A percentile compares a stretch with the other conserved stretches of the same genome.
phyloP scores from a whole-genome alignment of 2,113 vertebrate species.

The Psephotus haematonotus region DNA sequence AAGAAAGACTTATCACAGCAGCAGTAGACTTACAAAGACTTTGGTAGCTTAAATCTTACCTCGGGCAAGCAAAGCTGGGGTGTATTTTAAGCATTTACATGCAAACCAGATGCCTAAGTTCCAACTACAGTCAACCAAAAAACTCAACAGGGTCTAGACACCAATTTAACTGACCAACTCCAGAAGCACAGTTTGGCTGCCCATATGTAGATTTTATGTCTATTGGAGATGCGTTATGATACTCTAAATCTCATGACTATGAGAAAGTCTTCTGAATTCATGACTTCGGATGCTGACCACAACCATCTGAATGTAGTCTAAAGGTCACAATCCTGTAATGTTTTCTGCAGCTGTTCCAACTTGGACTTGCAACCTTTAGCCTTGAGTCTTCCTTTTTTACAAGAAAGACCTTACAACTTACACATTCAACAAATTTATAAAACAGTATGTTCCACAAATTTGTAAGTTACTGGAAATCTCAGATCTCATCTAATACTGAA shows the following conservation, averaged over 20 bases:
- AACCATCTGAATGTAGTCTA: not conserved
- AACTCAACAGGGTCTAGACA: not conserved
- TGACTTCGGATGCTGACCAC: not conserved
- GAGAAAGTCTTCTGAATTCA: not conserved
- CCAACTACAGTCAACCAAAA: not conserved
- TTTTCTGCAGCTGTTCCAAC: too few species aligned
- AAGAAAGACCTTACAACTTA: not conserved
- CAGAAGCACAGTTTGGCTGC: not conserved
- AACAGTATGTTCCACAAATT: not conserved
- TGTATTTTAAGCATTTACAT: not conserved
- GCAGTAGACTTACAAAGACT: not conserved
- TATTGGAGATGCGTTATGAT: not conserved
- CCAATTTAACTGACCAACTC: not conserved
- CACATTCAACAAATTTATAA: not conserved
- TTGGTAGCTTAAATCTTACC: too few species aligned
- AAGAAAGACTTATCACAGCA: not conserved
- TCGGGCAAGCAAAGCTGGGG: not conserved
- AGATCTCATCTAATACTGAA: not conserved
- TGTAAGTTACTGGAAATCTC: not conserved
- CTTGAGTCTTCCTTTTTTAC: not conserved
- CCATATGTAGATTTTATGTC: not conserved
- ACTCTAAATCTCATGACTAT: not conserved
- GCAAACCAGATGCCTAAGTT: not conserved
- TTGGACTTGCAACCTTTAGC: not conserved
- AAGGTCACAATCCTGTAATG: accelerated